Evolutionary conservation across 2,113 vertebrate genomes (phyloP), one percentile per base, ranked within the genome.

Genomic region (Datnioides undecimradiatus): DNA sequence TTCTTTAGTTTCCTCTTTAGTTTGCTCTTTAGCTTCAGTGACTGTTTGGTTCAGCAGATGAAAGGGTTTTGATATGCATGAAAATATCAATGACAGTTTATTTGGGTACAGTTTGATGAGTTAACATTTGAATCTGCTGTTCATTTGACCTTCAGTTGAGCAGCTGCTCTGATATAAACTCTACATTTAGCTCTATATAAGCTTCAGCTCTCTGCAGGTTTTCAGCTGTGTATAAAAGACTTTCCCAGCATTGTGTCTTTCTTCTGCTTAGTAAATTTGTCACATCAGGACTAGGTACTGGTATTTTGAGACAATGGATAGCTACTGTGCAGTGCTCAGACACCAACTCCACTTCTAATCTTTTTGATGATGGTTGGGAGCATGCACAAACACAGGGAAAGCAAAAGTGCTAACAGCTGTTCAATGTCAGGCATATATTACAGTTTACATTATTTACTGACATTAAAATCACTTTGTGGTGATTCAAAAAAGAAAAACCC

Each of bases 11-110:
- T 68, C 36, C 34, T 31, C 2, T 25, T 59, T 41, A 2, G 25
- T 45, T 79, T 81, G 84, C 33, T 75, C 72, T 79, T 84, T 82
- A 49, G 59, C 67, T 23, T 85, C 70, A 70, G 57, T 64, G 29
- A 45, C 76, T 89, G 76, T 67, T 76, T 43, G 27, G 27, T 79
- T 76, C 31, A 69, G 45, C 14, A 78, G 16, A 41, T 8, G 21
- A 64, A 55, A 49, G 14, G 0, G 21, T 68, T 66, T 29, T 11
- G 52, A 19, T 23, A 7, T 58, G 13, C 27, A 5, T 25, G 14
- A 62, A 31, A 36, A 23, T 21, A 23, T 25, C 4, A 41, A 21
- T 13, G 4, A 41, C 10, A 29, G 29, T 40, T 5, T 66, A n/a
- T 43, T 52, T 43, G 14, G 49, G 6, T 17, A 25, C 13, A 34